Conservation (phyloP, 1,140 invertebrate species). For the Pararge aegeria region DNA sequence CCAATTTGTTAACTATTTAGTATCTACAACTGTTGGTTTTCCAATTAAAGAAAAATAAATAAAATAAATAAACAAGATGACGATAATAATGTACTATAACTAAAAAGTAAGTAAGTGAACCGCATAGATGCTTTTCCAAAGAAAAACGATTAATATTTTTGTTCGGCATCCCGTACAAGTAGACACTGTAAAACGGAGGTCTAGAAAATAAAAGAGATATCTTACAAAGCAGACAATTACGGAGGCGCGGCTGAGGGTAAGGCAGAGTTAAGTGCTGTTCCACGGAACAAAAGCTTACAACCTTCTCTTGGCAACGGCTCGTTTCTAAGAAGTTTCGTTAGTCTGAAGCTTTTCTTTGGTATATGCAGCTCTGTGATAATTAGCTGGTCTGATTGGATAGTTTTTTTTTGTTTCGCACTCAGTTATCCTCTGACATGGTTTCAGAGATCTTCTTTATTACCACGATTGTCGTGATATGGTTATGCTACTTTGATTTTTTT, state of each 20-base stretch:
- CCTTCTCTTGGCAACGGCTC: conserved; percentile 13
- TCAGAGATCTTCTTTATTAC: too few species aligned
- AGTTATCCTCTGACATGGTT: too few species aligned
- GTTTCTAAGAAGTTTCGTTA: conserved; percentile 2
- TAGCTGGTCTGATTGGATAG: background rate
- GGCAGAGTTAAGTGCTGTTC: conserved; percentile 14
- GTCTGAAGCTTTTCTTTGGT: conserved; percentile 15
- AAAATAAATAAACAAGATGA: too few species aligned
- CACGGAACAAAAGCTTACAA: conserved; percentile 22
- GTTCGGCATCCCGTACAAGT: background rate
- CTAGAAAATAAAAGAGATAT: conserved; percentile 23
- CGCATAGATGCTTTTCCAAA: too few species aligned
- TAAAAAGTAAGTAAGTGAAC: too few species aligned
- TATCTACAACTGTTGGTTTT: too few species aligned
- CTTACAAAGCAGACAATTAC: conserved; percentile 27
- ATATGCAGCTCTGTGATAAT: background rate
- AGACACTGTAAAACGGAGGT: conserved; percentile 11
- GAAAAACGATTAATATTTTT: too few species aligned
- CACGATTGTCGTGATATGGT: too few species aligned
- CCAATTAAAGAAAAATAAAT: too few species aligned
- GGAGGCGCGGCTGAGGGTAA: conserved; percentile 5
- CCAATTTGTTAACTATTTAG: too few species aligned
- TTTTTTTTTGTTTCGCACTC: background rate
- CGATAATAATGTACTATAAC: too few species aligned
- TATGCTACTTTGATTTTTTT: too few species aligned